Percentiles rank a stretch among this genome's conserved stretches.
phyloP scores from a whole-genome alignment of 2,888 invertebrate species.

The Catocala sponsa region DNA sequence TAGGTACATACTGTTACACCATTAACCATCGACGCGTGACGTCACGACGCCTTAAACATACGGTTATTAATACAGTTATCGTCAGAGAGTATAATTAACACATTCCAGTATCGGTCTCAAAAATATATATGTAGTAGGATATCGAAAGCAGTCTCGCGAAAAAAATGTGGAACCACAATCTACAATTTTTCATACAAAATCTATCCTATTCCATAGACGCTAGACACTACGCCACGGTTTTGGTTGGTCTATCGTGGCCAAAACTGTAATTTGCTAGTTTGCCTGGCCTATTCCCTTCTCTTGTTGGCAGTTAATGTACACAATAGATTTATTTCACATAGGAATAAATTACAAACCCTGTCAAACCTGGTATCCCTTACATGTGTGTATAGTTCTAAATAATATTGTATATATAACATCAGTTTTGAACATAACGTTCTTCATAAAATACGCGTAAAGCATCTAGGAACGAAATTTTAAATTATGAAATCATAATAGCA shows the following conservation, averaged over 20 bases:
- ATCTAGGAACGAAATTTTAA: constrained; percentile 8
- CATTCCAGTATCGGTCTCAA: background rate
- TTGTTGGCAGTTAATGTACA: background rate
- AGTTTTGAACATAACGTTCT: constrained; percentile 12
- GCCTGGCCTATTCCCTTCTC: background rate
- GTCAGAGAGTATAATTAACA: no score
- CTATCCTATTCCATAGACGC: background rate
- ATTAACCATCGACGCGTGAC: no score
- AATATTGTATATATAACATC: constrained; percentile 18
- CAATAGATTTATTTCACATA: constrained; percentile 1
- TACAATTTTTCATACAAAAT: background rate
- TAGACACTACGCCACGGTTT: background rate
- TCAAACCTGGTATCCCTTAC: background rate
- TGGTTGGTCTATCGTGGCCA: background rate
- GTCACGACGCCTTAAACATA: no score
- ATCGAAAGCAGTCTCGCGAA: background rate
- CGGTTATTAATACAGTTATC: no score
- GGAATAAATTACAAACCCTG: constrained; percentile 11
- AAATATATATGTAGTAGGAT: background rate
- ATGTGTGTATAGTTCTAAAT: constrained; percentile 12
- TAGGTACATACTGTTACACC: no score
- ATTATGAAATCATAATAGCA: constrained; percentile 25
- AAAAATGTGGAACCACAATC: background rate
- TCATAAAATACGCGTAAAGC: background rate
- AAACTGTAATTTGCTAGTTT: background rate